Base-by-base conservation (phyloP, 2,797 vertebrate species). In the Sebastes oblongus region DNA sequence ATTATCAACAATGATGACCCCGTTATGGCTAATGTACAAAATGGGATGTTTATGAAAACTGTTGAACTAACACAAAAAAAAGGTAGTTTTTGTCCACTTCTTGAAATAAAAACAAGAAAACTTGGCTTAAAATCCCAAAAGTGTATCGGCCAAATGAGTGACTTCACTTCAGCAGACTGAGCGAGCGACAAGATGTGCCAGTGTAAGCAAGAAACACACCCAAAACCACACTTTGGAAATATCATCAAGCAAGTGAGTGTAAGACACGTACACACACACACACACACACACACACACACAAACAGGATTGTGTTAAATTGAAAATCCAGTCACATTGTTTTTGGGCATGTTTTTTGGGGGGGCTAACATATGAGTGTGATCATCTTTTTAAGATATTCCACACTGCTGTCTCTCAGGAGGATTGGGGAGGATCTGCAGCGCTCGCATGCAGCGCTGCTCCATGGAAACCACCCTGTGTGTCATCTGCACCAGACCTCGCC, bases 401-500 rank as follows among this genome's bases (percentile, higher is more conserved):
- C 61, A 39, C 62, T 60, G 54, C 87, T 77, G 74, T 91, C 91
- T 94, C 93, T 89, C 88, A 76, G 81, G 94, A 94, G 83, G 92
- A 93, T 91, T 89, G 91, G 86, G 91, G 85, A 93, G 94, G 92
- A 94, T 94, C 89, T 80, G 87, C 89, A 91, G 93, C 75, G 88
- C 90, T 90, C 80, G 42, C 84, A 80, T 85, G 90, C 89, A 87
- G 89, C 34, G 70, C 82, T 88, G 89, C 93, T 88, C 95, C 94
- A 94, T 96, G 94, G 96, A 96, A 97, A 97, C 95, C 75, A 88
- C 86, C 92, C 84, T 82, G 72, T 86, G 84, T 89, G 72, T 78
- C 75, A 87, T 78, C 78, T 74, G 80, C 74, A 61, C 25, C 74
- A 81, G 75, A 82, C 75, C 77, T 67, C 56, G 20, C 50, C 42